Evolutionary conservation across 2,888 invertebrate genomes (phyloP).

Genomic region (Gandaritis pyraliata): DNA sequence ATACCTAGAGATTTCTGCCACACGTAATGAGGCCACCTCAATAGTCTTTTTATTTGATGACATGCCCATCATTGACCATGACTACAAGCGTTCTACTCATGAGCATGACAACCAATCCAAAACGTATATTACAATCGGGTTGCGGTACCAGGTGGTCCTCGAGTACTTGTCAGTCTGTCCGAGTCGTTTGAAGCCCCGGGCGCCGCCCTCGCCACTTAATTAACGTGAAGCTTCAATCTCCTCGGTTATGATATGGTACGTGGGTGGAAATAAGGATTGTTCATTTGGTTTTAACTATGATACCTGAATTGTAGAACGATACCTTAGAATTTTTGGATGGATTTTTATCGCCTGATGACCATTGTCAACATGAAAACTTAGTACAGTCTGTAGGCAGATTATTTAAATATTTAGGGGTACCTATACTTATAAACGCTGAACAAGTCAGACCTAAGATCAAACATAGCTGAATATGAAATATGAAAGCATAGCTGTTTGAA

Average conservation of each 20-base stretch:
- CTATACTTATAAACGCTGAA: too few relatives aligned
- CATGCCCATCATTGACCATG: too few relatives aligned
- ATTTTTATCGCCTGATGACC: not conserved
- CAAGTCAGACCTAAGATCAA: too few relatives aligned
- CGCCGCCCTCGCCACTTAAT: slow-evolving; percentile 25
- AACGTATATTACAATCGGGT: slow-evolving; percentile 3
- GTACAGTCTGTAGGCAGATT: too few relatives aligned
- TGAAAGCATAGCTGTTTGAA: too few relatives aligned
- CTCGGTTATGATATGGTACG: slow-evolving; percentile 4
- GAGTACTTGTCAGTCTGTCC: slow-evolving; percentile 17
- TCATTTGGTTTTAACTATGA: not conserved
- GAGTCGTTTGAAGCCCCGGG: slow-evolving; percentile 5
- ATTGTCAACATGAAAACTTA: too few relatives aligned
- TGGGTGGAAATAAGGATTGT: slow-evolving; percentile 4
- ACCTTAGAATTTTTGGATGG: not conserved
- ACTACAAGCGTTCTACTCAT: not conserved
- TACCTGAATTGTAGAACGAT: not conserved
- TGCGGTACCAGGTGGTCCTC: slow-evolving; percentile 17
- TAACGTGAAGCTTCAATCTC: slow-evolving; percentile 13
- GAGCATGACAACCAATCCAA: not conserved
- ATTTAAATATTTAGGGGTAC: too few relatives aligned
- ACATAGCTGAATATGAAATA: too few relatives aligned
- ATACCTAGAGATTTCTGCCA: too few relatives aligned
- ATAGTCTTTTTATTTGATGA: too few relatives aligned
- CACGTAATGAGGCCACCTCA: too few relatives aligned